Evolutionary conservation across 2,113 vertebrate species (phyloP), one percentile per base, ranked within the genome.

Genomic region (Sylvilagus bachmani): DNA sequence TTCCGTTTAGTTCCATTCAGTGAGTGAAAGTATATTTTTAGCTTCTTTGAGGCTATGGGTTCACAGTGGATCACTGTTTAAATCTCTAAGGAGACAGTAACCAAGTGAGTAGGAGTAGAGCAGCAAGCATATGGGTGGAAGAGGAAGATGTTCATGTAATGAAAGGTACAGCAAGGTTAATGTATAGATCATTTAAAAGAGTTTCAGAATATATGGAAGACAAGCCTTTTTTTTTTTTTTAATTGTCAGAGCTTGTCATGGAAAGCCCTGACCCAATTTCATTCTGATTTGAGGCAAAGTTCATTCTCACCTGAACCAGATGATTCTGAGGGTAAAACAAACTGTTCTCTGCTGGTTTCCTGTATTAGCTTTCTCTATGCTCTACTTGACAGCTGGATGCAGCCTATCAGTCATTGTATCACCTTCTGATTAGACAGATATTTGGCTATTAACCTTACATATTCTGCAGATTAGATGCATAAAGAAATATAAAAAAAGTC

Each of bases 261-360:
- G 82, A 19, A 51, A 94, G 38, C 29, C 10, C 58, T 73, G 19
- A 92, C 11, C 22, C 69, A 9, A 27, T 95, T 97, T 77, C 91
- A 21, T 6, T 95, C 27, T 91, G 97, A 93, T 95, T 17, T 90
- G 77, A 78, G 38, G 69, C 95, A 96, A 98, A 97, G 58, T 33
- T 84, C 11, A 83, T 69, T 80, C 51, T 97, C 90, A 81, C 91
- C 3, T 71, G 95, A 44, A 27, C 22, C 22, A 36, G 77, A 36
- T 16, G 19, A 29, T 70, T 93, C 16, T 24, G 90, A 64, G 25
- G 10, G 89, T 92, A 90, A 96, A 96, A 49, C 19, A 92, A 82
- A 77, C 61, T 90, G 66, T 29, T 90, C 77, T 92, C 53, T 87
- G 0, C 0, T 92, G 36, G 25, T 75, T 94, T 82, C 82, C 66